These are phyloP conservation scores for Drosophila sordidula DNA, from an alignment of 2,888 invertebrate species.

Conservation along the genomic window DNA sequence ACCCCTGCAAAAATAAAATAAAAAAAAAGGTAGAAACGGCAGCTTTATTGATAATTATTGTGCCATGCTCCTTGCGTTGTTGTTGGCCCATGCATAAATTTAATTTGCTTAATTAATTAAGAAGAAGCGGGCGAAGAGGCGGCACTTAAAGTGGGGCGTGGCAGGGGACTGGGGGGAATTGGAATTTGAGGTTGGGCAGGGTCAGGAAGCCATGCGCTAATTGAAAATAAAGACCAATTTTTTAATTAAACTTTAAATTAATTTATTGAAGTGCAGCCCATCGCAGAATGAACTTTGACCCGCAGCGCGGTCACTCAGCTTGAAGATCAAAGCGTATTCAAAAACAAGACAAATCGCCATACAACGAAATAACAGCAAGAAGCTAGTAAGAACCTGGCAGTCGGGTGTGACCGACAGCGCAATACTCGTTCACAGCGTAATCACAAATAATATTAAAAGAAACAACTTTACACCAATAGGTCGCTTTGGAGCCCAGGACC, in stretches of 20 bases:
- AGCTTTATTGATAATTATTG: constrained; percentile 80
- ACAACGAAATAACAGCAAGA: background rate
- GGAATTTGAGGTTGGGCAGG: constrained; percentile 1
- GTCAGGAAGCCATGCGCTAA: constrained; percentile 50
- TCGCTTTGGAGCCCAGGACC: no score
- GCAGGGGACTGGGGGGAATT: background rate
- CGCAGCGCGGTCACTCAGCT: constrained; percentile 56
- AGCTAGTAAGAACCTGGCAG: background rate
- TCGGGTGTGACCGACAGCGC: no score
- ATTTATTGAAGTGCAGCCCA: constrained; percentile 74
- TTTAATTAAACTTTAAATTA: constrained; percentile 81
- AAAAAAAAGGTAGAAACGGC: constrained; percentile 43
- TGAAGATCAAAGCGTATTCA: constrained; percentile 56
- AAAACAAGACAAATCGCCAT: background rate
- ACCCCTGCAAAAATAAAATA: background rate
- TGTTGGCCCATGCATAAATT: constrained; percentile 70
- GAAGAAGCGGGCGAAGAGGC: constrained; percentile 55
- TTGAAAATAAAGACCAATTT: constrained; percentile 80
- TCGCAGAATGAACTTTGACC: constrained; percentile 59
- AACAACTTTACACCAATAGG: no score
- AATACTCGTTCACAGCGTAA: no score
- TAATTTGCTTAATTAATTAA: constrained; percentile 80
- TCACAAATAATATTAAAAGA: no score
- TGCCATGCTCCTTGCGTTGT: constrained; percentile 64
- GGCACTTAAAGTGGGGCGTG: constrained; percentile 29